Evolutionary conservation across 2,888 invertebrate genomes (phyloP), one percentile per base, ranked within the genome.

Genomic region (Pteria penguin): DNA sequence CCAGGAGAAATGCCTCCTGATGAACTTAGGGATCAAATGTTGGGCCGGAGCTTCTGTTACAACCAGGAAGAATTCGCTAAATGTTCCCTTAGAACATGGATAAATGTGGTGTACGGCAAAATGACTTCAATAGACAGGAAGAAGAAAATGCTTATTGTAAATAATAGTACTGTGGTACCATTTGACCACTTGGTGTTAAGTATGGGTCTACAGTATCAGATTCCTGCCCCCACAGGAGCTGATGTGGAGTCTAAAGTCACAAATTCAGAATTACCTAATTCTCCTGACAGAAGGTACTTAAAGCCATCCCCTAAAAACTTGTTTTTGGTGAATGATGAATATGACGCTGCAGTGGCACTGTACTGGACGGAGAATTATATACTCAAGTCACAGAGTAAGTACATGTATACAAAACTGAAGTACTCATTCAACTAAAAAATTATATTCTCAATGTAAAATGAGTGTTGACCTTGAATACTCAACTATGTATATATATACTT

Each of bases 51-150:
- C 67, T 86, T 84, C 80, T 90, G 90, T 80, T 92, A 90, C 82
- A 86, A 78, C 32, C 87, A 87, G 36, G 83, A 88, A 14, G 90
- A 91, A 27, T 88, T 87, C 76, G 94, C 94, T 75, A 93, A 94
- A 81, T 92, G 95, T 5, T 94, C 94, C 0, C 93, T 95, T 62
- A 93, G 94, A 81, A 94, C 94, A 67, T 95, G 95, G 92, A 93
- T 95, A 0, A 95, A 95, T 85, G 93, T 95, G 2, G 93, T 95
- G 18, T 88, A 89, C 75, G 92, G 92, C 4, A 90, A 90, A 78
- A 91, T 92, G 92, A 91, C 91, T 2, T 79, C 85, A 5, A 90
- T 92, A 57, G 89, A 80, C 80, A 90, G 92, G 71, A 88, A 89
- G 54, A 89, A 89, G 84, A 92, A 92, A 76, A 79, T 86, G 63